Conservation (phyloP, 2,797 vertebrate species). For the Galagoides demidoff region DNA sequence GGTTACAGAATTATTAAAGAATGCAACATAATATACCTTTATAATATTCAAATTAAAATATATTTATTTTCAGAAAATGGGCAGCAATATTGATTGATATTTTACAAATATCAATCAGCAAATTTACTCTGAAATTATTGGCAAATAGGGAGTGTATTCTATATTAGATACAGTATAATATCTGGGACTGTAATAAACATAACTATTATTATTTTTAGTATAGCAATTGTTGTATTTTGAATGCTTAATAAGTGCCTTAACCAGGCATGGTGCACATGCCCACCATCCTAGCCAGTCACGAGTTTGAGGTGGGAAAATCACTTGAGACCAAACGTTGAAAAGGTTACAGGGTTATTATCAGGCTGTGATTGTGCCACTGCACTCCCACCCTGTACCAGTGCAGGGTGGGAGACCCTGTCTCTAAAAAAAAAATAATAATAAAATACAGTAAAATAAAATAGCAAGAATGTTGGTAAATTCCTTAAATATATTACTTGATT, state of each 20-base stretch:
- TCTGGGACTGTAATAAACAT: background rate
- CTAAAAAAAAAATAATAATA: background rate
- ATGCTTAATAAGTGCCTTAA: background rate
- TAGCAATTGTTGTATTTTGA: background rate
- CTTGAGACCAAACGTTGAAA: background rate
- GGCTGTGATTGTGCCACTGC: background rate
- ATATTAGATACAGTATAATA: background rate
- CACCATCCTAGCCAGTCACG: background rate
- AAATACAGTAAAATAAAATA: background rate
- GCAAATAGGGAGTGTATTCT: background rate
- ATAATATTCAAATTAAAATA: background rate
- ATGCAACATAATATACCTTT: background rate
- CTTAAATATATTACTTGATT: background rate
- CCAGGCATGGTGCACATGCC: too few species aligned
- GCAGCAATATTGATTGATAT: background rate
- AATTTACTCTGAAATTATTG: constrained; percentile 1
- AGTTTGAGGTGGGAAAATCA: background rate
- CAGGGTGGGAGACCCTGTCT: background rate
- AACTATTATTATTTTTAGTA: background rate
- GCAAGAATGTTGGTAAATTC: background rate
- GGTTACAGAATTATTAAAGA: background rate
- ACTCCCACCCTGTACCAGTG: background rate
- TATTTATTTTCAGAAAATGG: background rate
- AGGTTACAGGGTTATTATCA: background rate
- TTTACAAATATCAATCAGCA: background rate